Evolutionary conservation across 2,113 vertebrate genomes (phyloP).

Genomic region (Platanista minor): DNA sequence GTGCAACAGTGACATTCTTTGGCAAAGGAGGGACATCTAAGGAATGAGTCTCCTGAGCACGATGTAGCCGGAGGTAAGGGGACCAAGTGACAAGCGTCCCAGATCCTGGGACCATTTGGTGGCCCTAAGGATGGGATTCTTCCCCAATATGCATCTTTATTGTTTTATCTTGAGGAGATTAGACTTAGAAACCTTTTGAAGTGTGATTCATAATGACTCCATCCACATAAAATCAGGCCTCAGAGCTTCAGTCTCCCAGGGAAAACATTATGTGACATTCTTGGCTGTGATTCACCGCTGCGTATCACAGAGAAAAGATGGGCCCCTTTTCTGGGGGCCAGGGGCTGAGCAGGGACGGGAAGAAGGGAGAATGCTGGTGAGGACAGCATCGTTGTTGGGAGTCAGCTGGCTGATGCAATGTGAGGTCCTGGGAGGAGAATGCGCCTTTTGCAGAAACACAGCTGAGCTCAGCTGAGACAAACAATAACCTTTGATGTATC

Average conservation of each 20-base stretch:
- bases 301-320: neutral
- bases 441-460: neutral
- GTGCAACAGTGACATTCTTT: neutral
- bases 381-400: neutral
- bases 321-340: neutral
- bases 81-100: neutral
- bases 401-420: neutral
- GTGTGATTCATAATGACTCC: constrained; percentile 24
- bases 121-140: neutral
- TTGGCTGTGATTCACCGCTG: neutral
- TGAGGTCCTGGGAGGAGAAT: neutral
- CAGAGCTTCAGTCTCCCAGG: neutral
- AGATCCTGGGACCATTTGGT: neutral
- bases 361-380: neutral
- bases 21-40: neutral
- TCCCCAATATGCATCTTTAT: neutral
- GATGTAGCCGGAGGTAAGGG: neutral
- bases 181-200: neutral
- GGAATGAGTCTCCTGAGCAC: neutral
- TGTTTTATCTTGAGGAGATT: neutral
- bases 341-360: neutral
- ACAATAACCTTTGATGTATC: neutral
- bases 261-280: neutral
- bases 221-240: neutral
- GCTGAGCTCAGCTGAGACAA: neutral